phyloP scores from a whole-genome alignment of 2,113 vertebrate genomes.

The Oostethus manadensis region DNA sequence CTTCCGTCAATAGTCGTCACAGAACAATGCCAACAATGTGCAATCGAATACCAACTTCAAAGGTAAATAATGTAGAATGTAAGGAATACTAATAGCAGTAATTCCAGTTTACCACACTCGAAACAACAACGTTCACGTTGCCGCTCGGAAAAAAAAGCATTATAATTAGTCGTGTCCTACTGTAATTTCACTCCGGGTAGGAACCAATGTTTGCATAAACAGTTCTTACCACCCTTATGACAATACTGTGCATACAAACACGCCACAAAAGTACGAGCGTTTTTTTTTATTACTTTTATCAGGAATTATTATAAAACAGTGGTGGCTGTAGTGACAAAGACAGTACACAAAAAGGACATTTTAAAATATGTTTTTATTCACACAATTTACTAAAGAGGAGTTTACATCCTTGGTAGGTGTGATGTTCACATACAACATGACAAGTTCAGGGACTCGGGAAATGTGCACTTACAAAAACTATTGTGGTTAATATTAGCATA shows the following conservation, averaged over 20 bases:
- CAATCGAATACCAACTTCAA: not conserved
- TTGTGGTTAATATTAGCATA: too few relatives aligned
- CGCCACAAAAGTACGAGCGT: too few relatives aligned
- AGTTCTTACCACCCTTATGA: not conserved
- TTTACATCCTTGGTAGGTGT: not conserved
- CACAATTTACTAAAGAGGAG: not conserved
- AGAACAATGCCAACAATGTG: not conserved
- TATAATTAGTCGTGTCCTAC: not conserved
- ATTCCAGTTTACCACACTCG: not conserved
- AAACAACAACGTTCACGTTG: not conserved
- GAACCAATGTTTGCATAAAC: not conserved
- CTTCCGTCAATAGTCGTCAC: not conserved
- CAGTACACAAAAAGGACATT: too few relatives aligned
- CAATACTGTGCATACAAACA: too few relatives aligned
- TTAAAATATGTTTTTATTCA: not conserved
- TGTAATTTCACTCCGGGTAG: not conserved
- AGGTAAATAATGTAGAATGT: not conserved
- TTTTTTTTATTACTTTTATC: too few relatives aligned
- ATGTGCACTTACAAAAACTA: conserved; percentile 2
- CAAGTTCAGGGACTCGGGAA: conserved; percentile 13
- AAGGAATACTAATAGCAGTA: not conserved
- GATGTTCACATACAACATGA: conserved; percentile 12
- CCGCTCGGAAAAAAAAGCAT: too few relatives aligned
- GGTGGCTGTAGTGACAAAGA: not conserved
- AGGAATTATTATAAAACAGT: not conserved